These are phyloP conservation scores for Gallinago undulata DNA, from an alignment of 2,113 vertebrate genomes.

Conservation along the genomic window DNA sequence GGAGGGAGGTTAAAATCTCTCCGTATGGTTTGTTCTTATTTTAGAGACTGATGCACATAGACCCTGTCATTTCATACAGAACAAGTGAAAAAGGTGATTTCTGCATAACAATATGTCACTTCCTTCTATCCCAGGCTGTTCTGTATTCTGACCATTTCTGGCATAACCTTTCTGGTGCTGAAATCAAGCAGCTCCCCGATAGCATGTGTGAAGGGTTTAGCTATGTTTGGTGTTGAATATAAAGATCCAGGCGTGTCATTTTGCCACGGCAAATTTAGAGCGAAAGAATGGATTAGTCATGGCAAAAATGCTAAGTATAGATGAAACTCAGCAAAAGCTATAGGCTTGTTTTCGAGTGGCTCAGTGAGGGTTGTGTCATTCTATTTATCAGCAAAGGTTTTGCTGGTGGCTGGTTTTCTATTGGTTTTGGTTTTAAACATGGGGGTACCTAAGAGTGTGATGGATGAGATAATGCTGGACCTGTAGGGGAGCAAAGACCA, in stretches of 20 bases:
- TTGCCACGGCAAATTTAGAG: slow-evolving; percentile 27
- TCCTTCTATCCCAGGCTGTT: neutral
- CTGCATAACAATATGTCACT: slow-evolving; percentile 7
- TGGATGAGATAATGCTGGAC: neutral
- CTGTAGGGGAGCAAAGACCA: neutral
- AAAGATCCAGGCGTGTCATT: neutral
- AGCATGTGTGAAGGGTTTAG: neutral
- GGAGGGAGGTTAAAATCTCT: slow-evolving; percentile 9
- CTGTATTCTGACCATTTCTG: slow-evolving; percentile 25
- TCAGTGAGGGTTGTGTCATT: neutral
- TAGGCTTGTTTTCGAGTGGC: neutral
- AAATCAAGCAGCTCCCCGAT: slow-evolving; percentile 27
- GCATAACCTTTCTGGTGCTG: slow-evolving; percentile 34
- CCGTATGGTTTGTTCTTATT: slow-evolving; percentile 36
- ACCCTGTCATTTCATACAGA: neutral
- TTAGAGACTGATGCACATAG: slow-evolving; percentile 10
- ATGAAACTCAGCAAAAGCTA: neutral
- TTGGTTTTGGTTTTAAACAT: neutral
- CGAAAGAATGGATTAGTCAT: slow-evolving; percentile 47
- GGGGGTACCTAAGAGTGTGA: neutral
- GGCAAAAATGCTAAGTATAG: slow-evolving; percentile 20
- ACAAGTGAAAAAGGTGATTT: slow-evolving; percentile 17
- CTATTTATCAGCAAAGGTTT: neutral
- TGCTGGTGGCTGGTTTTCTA: neutral
- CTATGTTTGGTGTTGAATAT: neutral